Evolutionary conservation across 2,113 vertebrate species (phyloP), one percentile per base, ranked within the genome.

Genomic region (Nesoenas mayeri): DNA sequence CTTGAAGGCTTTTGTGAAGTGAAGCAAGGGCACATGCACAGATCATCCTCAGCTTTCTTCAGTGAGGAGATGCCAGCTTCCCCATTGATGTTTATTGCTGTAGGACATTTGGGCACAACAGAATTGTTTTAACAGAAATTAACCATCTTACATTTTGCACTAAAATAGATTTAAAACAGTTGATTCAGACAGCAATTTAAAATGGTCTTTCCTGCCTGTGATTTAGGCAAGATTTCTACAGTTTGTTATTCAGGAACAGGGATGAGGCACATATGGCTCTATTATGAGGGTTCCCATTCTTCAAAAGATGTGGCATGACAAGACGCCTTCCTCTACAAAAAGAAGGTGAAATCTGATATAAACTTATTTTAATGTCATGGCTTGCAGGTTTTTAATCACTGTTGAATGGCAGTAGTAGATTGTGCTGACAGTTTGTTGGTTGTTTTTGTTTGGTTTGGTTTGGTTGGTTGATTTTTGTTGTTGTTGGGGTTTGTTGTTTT

Each of bases 41-140:
- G 65, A 93, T 81, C 44, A 74, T 53, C 64, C 69, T 34, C 73
- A 79, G 70, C 50, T 85, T 87, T 65, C 24, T 70, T 8, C 51
- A 34, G 38, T 47, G 60, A 9, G n/a, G 42, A 88, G 79, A 31
- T 32, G 53, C 70, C 77, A 89, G 62, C 21, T 87, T 81, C 62
- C 66, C 73, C 0, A 0, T 16, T 15, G 54, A 19, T 22, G 34
- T 13, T 61, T 61, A 4, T 29, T 0, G 14, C 42, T 53, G 22
- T 0, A 1, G 32, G 29, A 20, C 3, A 2, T 67, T 85, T 42
- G 19, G n/a, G 26, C 25, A 57, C 22, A 77, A 67, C 36, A 34
- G 42, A 48, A 5, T 34, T 56, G 34, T 40, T 91, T 78, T 36
- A 56, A 56, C 24, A 84, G 53, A 80, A 93, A 91, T 78, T 12